A percentile compares a stretch with the other conserved stretches of the same genome.
Evolutionary conservation across 2,888 invertebrate species (phyloP).

Genomic region (Pristionchus fissidentatus): DNA sequence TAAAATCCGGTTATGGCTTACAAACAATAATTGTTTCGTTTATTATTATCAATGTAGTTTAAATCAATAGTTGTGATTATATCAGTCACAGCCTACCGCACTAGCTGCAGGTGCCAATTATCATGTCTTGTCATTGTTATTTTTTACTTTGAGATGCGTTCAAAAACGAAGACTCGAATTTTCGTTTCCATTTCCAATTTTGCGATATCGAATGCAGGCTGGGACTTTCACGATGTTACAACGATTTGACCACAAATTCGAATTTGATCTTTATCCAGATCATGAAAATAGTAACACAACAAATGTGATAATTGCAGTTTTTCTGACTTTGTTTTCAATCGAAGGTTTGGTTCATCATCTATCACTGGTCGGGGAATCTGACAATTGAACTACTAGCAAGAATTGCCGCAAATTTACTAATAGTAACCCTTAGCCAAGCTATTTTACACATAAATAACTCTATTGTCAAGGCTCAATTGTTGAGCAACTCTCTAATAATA

Average conservation of each 20-base stretch:
- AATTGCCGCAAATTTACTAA: not conserved
- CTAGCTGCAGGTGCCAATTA: too few species aligned
- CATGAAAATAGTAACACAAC: not conserved
- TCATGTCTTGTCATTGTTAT: too few species aligned
- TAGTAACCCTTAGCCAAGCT: constrained; percentile 12
- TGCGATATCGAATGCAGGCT: too few species aligned
- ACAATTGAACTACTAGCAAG: constrained; percentile 28
- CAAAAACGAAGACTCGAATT: too few species aligned
- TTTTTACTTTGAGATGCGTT: too few species aligned
- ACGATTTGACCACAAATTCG: not conserved
- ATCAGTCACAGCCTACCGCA: too few species aligned
- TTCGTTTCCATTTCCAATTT: too few species aligned
- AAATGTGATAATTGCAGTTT: not conserved
- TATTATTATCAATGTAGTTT: too few species aligned
- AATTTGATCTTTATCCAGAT: constrained; percentile 29
- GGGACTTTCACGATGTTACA: too few species aligned
- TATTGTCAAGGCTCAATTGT: constrained; percentile 10
- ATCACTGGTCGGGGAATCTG: constrained; percentile 23
- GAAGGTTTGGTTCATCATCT: constrained; percentile 2
- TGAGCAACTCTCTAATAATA: constrained; percentile 28
- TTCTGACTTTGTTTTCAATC: not conserved
- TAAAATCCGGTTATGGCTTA: too few species aligned
- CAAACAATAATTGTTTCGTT: too few species aligned
- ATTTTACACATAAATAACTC: constrained; percentile 11
- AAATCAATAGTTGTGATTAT: too few species aligned